phyloP scores from a whole-genome alignment of 1,140 invertebrate species.

The Bombus cullumanus region DNA sequence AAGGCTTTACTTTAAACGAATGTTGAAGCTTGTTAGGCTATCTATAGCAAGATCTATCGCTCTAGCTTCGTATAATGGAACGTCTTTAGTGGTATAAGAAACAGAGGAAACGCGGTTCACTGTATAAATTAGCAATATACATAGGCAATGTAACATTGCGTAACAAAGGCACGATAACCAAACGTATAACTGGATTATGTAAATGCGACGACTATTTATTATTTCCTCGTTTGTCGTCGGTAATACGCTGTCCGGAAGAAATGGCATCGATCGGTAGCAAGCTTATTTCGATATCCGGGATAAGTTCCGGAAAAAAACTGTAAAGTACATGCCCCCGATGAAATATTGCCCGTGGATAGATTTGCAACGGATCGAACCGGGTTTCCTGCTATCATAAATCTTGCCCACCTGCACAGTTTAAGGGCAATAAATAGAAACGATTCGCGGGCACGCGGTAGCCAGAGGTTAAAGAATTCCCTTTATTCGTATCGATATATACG shows the following conservation, averaged over 20 bases:
- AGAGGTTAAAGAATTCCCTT: slow-evolving; percentile 45
- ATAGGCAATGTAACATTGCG: too few relatives aligned
- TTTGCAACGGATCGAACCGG: slow-evolving; percentile 62
- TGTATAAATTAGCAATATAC: too few relatives aligned
- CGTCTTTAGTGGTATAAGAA: too few relatives aligned
- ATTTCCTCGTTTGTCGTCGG: slow-evolving; percentile 43
- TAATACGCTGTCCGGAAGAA: neutral
- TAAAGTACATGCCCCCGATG: slow-evolving; percentile 58
- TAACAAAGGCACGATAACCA: too few relatives aligned
- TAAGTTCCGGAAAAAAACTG: slow-evolving; percentile 59
- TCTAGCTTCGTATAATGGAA: too few relatives aligned
- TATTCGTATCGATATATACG: neutral
- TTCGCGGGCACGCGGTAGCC: slow-evolving; percentile 17
- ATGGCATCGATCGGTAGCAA: slow-evolving; percentile 40
- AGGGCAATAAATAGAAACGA: slow-evolving; percentile 53
- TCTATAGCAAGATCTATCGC: too few relatives aligned
- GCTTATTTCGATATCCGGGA: slow-evolving; percentile 63
- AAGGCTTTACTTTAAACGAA: too few relatives aligned
- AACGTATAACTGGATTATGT: neutral
- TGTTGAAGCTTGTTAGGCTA: too few relatives aligned
- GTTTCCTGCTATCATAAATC: slow-evolving; percentile 64
- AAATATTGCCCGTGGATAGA: slow-evolving; percentile 64
- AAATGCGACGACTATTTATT: slow-evolving; percentile 37
- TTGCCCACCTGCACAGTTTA: slow-evolving; percentile 44
- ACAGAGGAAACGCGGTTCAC: too few relatives aligned